phyloP scores from a whole-genome alignment of 2,888 invertebrate genomes.

The Penaeus monodon region DNA sequence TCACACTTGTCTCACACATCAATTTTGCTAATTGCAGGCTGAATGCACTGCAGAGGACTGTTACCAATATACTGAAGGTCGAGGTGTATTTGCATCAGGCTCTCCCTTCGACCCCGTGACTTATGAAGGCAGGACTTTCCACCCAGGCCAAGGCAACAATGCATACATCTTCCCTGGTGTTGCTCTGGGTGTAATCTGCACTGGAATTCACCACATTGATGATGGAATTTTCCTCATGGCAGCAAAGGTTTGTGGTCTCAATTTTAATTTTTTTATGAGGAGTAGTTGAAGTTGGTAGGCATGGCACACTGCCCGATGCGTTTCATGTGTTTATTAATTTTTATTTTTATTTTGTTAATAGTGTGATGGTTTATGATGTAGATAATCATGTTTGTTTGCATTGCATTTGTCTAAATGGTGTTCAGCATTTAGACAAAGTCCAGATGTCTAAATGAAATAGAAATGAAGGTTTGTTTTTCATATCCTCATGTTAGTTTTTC shows the following conservation, averaged over 20 bases:
- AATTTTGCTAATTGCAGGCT: slow-evolving; percentile 72
- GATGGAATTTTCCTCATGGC: slow-evolving; percentile 95
- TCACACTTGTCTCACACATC: too few species aligned
- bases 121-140: slow-evolving; percentile 82
- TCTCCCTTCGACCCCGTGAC: slow-evolving; percentile 78
- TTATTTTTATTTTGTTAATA: too few species aligned
- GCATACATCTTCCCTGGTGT: slow-evolving; percentile 96
- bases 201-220: slow-evolving; percentile 91
- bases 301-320: too few species aligned
- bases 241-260: slow-evolving; percentile 75
- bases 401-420: too few species aligned
- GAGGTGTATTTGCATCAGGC: slow-evolving; percentile 73
- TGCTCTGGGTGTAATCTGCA: slow-evolving; percentile 92
- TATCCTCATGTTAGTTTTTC: too few species aligned
- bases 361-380: too few species aligned
- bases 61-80: slow-evolving; percentile 85
- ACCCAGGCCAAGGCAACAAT: slow-evolving; percentile 97
- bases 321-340: too few species aligned
- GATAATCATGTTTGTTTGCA: too few species aligned
- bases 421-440: too few species aligned
- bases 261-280: background rate
- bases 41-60: slow-evolving; percentile 99
- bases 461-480: too few species aligned
- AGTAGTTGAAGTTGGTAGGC: background rate
- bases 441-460: too few species aligned